Evolutionary conservation across 2,113 vertebrate genomes (phyloP).

Genomic region (Peucedramus taeniatus): DNA sequence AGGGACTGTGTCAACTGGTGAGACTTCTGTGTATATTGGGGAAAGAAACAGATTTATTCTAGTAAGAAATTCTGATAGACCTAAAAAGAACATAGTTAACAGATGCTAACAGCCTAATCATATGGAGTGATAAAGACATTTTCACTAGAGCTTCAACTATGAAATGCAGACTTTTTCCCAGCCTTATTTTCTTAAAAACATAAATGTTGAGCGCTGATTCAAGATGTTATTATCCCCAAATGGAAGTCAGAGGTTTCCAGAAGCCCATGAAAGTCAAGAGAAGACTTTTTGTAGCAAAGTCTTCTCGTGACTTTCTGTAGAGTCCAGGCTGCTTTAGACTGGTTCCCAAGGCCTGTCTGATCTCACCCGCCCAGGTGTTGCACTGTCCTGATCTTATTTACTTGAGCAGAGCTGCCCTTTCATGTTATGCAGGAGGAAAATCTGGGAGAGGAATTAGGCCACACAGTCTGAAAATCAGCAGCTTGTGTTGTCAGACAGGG

Average conservation of each 20-base stretch:
- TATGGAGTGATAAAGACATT: background rate
- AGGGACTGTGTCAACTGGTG: background rate
- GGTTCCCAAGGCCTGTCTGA: background rate
- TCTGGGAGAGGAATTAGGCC: background rate
- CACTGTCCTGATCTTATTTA: background rate
- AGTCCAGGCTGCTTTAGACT: background rate
- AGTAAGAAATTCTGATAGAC: background rate
- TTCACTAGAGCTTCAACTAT: background rate
- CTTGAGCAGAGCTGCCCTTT: background rate
- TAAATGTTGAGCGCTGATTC: background rate
- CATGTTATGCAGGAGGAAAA: background rate
- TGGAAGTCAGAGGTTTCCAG: background rate
- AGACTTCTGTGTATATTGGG: background rate
- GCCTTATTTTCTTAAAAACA: background rate
- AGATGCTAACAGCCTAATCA: background rate
- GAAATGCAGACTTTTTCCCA: background rate
- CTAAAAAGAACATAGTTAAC: background rate
- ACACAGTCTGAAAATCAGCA: background rate
- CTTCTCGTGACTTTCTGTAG: too few species aligned
- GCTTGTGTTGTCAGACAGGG: background rate
- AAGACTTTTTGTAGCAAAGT: background rate
- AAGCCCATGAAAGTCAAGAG: background rate
- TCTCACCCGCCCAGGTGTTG: background rate
- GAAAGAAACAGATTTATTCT: background rate
- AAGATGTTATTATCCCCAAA: background rate